These are phyloP conservation scores for Acromyrmex charruanus DNA, from an alignment of 1,140 invertebrate genomes.

Conservation along the genomic window DNA sequence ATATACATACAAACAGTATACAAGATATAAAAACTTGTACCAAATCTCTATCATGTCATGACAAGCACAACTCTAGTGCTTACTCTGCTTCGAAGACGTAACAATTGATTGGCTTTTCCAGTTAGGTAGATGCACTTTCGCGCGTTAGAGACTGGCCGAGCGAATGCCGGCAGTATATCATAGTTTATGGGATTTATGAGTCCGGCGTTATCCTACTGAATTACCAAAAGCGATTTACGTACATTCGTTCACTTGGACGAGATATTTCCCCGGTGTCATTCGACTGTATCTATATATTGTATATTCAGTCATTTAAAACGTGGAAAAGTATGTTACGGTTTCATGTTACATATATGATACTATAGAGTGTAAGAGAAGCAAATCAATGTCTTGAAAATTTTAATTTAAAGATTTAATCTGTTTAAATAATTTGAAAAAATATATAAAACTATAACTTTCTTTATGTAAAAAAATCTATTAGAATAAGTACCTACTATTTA, in stretches of 20 bases:
- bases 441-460: background rate
- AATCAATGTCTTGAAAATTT: background rate
- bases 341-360: too few relatives aligned
- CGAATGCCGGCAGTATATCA: conserved; percentile 72
- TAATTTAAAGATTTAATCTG: background rate
- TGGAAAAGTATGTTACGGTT: background rate
- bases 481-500: background rate
- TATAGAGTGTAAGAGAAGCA: background rate
- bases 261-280: conserved; percentile 64
- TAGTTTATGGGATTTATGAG: conserved; percentile 76
- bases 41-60: background rate
- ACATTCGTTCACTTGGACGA: conserved; percentile 48
- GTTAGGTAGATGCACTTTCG: conserved; percentile 20
- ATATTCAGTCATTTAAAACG: conserved; percentile 17
- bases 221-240: conserved; percentile 79
- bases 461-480: background rate
- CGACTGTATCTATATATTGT: background rate
- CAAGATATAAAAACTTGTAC: background rate
- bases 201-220: conserved; percentile 70
- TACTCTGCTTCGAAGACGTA: conserved; percentile 58
- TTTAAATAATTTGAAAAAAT: background rate
- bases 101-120: conserved; percentile 70
- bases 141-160: conserved; percentile 40
- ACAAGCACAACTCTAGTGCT: conserved; percentile 15
- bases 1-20: conserved; percentile 2